A percentile compares a stretch with the other conserved stretches of the same genome.
These are phyloP conservation scores for Microhierax caerulescens DNA, from an alignment of 2,797 vertebrate species.

Conservation along the genomic window DNA sequence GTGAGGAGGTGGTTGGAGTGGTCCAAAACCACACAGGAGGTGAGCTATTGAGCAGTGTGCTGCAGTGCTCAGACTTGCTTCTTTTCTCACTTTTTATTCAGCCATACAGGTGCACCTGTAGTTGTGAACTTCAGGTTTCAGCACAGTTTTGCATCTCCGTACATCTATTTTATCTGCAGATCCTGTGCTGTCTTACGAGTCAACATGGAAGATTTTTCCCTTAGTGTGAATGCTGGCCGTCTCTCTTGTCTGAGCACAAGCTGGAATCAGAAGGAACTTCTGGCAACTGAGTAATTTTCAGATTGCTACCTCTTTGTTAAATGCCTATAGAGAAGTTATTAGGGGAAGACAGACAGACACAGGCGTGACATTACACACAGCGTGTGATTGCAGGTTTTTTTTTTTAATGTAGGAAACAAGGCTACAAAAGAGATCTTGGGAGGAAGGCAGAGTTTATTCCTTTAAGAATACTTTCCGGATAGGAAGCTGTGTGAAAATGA, in stretches of 20 bases:
- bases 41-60: neutral
- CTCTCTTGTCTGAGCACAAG: neutral
- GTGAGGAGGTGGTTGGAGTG: neutral
- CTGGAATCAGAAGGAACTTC: neutral
- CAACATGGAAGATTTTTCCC: neutral
- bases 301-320: neutral
- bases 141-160: neutral
- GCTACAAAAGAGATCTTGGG: neutral
- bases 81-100: neutral
- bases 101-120: neutral
- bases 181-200: neutral
- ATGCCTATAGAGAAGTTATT: neutral
- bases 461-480: neutral
- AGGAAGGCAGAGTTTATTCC: neutral
- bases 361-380: rapidly evolving
- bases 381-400: neutral
- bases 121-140: neutral
- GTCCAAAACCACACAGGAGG: neutral
- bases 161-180: neutral
- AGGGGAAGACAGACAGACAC: neutral
- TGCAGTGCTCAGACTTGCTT: neutral
- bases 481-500: neutral
- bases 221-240: rapidly evolving
- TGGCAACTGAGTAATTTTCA: neutral
- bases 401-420: neutral